Percentiles rank a stretch among this genome's conserved stretches.
Evolutionary conservation across 2,888 invertebrate genomes (phyloP).

Genomic region (Nebria salina): DNA sequence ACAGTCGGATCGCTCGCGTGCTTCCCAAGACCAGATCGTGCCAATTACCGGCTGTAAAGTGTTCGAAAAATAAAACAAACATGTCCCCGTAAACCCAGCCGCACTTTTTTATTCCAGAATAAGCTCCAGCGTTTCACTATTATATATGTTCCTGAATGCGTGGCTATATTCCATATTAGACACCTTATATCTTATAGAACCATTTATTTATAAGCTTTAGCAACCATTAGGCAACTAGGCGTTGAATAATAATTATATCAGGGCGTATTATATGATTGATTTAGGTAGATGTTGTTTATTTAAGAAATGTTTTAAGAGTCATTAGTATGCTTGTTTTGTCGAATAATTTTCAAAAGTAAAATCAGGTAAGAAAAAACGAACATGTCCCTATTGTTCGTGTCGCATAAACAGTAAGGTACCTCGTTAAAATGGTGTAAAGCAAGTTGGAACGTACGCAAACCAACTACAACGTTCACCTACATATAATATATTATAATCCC

Average conservation of each 20-base stretch:
- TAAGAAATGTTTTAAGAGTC: too few relatives aligned
- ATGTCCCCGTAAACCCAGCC: conserved; percentile 47
- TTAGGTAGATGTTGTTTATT: too few relatives aligned
- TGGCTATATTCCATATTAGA: not conserved
- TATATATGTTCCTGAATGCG: conserved; percentile 27
- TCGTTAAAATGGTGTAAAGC: conserved; percentile 1
- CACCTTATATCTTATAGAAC: too few relatives aligned
- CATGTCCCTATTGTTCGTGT: not conserved
- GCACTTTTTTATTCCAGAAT: conserved; percentile 23
- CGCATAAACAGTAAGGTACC: conserved; percentile 1
- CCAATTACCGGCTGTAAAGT: conserved; percentile 59
- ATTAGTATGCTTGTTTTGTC: not conserved
- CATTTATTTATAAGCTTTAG: too few relatives aligned
- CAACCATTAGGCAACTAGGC: too few relatives aligned
- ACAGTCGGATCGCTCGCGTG: conserved; percentile 53
- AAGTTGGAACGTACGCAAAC: conserved; percentile 2
- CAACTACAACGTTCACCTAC: conserved; percentile 11
- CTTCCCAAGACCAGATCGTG: conserved; percentile 55
- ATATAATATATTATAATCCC: conserved; percentile 42
- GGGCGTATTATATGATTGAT: too few relatives aligned
- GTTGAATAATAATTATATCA: too few relatives aligned
- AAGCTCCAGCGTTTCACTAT: conserved; percentile 26
- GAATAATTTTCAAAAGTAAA: not conserved
- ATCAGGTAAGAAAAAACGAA: not conserved
- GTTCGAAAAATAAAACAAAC: conserved; percentile 57